These are phyloP conservation scores for Morelia viridis DNA, from an alignment of 2,797 vertebrate species.

Conservation along the genomic window DNA sequence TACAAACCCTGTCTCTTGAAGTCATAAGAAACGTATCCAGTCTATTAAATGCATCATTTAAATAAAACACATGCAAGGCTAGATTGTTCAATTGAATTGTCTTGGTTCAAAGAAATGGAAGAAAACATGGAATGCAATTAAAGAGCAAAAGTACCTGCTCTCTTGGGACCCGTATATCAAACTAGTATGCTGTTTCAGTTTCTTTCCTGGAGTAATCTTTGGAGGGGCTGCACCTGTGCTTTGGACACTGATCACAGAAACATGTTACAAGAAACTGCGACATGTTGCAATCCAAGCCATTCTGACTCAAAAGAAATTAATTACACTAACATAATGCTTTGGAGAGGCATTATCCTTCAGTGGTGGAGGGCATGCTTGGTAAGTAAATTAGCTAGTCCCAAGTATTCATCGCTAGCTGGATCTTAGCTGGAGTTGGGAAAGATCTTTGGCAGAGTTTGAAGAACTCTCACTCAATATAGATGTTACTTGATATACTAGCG, in stretches of 20 bases:
- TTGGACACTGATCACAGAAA: neutral
- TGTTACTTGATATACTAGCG: neutral
- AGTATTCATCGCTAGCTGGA: neutral
- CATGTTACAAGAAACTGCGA: neutral
- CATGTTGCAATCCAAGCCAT: neutral
- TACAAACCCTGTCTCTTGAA: neutral
- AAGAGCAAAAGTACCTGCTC: slow-evolving; percentile 24
- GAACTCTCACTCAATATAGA: neutral
- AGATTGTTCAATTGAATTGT: slow-evolving; percentile 32
- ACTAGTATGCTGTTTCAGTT: slow-evolving; percentile 35
- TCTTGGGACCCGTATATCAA: slow-evolving; percentile 26
- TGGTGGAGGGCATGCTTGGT: neutral
- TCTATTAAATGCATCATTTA: slow-evolving; percentile 13
- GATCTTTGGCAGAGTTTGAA: neutral
- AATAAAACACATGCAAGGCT: slow-evolving; percentile 32
- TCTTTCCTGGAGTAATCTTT: slow-evolving; percentile 19
- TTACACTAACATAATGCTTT: neutral
- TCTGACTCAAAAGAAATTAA: neutral
- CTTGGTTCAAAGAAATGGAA: slow-evolving; percentile 28
- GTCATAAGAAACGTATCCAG: neutral
- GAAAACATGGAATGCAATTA: slow-evolving; percentile 37
- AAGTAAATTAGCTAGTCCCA: neutral
- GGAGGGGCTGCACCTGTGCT: slow-evolving; percentile 1
- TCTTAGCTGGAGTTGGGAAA: neutral
- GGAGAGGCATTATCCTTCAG: neutral